A percentile compares a stretch with the other conserved stretches of the same genome.
phyloP scores from a whole-genome alignment of 2,797 vertebrate genomes.

The Falco berigora region DNA sequence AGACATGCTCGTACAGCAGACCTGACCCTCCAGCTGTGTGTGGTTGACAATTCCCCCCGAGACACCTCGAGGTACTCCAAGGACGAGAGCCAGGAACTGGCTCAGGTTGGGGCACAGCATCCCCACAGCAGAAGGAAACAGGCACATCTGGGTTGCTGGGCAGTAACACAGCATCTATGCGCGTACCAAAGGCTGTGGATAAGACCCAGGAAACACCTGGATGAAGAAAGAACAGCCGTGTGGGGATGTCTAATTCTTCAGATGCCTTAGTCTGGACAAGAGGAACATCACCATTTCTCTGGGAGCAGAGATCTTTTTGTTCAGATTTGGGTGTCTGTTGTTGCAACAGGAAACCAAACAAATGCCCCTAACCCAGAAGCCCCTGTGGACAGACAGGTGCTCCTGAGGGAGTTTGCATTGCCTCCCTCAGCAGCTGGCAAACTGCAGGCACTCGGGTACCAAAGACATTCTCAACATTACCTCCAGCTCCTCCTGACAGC shows the following conservation, averaged over 20 bases:
- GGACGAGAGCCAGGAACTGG: accelerated
- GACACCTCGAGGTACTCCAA: neutral
- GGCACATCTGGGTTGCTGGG: neutral
- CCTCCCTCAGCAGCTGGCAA: neutral
- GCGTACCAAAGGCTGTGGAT: neutral
- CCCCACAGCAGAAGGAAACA: neutral
- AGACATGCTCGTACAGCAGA: neutral
- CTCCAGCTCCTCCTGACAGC: neutral
- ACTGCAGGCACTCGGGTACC: neutral
- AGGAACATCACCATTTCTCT: neutral
- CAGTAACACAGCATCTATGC: neutral
- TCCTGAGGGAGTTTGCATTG: neutral
- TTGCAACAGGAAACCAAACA: neutral
- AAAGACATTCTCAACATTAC: neutral
- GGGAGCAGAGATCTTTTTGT: neutral
- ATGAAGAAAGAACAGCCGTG: neutral
- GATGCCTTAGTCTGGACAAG: neutral
- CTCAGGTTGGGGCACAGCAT: neutral
- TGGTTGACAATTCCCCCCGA: neutral
- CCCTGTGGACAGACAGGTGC: accelerated
- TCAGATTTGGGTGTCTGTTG: neutral
- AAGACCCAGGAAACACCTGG: neutral
- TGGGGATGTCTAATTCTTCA: neutral
- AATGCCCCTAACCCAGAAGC: neutral
- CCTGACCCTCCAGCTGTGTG: neutral